Percentiles rank a stretch among this genome's conserved stretches.
phyloP scores from a whole-genome alignment of 2,113 vertebrate genomes.

The Zosterops borbonicus region DNA sequence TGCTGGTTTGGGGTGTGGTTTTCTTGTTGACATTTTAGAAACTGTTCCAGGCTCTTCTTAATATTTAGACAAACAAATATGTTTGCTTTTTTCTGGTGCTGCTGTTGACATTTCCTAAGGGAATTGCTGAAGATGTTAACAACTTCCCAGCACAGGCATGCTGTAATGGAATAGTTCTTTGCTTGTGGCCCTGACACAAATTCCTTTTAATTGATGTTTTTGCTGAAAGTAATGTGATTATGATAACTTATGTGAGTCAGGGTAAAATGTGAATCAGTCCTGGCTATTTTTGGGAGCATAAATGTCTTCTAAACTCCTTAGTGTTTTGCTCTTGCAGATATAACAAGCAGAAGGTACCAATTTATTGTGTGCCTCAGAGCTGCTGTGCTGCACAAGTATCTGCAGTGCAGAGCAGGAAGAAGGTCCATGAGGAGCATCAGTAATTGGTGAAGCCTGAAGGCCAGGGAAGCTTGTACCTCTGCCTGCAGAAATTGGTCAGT shows the following conservation, averaged over 20 bases:
- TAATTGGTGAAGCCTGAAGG: not conserved
- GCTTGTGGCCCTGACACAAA: slow-evolving; percentile 10
- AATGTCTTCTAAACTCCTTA: not conserved
- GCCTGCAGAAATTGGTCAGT: not conserved
- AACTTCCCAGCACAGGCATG: not conserved
- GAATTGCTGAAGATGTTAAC: slow-evolving; percentile 10
- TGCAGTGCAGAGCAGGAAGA: not conserved
- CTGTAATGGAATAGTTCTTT: slow-evolving; percentile 3
- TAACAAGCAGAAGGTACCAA: not conserved
- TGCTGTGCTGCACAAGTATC: not conserved
- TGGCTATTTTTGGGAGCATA: not conserved
- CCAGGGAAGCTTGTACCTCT: not conserved
- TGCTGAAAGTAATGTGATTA: slow-evolving; percentile 20
- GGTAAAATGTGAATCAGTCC: slow-evolving; percentile 1
- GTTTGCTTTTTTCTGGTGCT: not conserved
- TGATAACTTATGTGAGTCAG: not conserved
- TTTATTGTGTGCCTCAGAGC: not conserved
- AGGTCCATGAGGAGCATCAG: not conserved
- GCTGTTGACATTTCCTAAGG: slow-evolving; percentile 26
- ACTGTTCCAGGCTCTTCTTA: not conserved
- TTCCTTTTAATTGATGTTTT: slow-evolving; percentile 6
- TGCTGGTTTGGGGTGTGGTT: not conserved
- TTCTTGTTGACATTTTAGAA: slow-evolving; percentile 23
- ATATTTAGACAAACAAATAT: slow-evolving; percentile 7
- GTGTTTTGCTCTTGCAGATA: not conserved